Evolutionary conservation across 2,888 invertebrate genomes (phyloP).

Genomic region (Portevinia maculata): DNA sequence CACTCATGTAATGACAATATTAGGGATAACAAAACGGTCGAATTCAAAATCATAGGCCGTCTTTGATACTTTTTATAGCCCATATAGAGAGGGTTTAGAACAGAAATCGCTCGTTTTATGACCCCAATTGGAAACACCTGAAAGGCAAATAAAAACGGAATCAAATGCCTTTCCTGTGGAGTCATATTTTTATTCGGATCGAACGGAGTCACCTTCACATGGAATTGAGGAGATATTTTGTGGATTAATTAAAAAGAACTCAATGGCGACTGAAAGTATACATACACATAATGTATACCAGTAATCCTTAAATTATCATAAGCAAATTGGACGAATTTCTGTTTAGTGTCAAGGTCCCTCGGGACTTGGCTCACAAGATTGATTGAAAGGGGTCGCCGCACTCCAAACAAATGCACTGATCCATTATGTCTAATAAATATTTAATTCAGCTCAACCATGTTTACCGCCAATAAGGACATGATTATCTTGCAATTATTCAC

Average conservation of each 20-base stretch:
- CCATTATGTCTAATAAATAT: constrained; percentile 70
- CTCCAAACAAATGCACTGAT: constrained; percentile 40
- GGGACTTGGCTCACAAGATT: constrained; percentile 36
- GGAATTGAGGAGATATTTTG: constrained; percentile 22
- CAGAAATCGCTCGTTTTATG: constrained; percentile 53
- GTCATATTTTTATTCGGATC: constrained; percentile 18
- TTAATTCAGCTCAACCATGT: constrained; percentile 69
- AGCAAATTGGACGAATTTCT: constrained; percentile 80
- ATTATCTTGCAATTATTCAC: constrained; percentile 73
- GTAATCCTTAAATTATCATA: constrained; percentile 80
- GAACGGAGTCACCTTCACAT: constrained; percentile 8
- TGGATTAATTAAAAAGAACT: constrained; percentile 42
- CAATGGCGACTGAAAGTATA: constrained; percentile 12
- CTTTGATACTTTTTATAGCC: constrained; percentile 63
- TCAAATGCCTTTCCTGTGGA: constrained; percentile 42
- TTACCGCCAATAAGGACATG: constrained; percentile 72
- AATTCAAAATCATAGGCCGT: constrained; percentile 73
- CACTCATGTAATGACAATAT: constrained; percentile 68
- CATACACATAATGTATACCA: too few species aligned
- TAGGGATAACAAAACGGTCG: constrained; percentile 71
- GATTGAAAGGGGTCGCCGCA: constrained; percentile 56
- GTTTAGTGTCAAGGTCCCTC: constrained; percentile 50
- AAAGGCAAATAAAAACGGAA: constrained; percentile 65
- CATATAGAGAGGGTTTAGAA: constrained; percentile 51
- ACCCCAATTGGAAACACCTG: constrained; percentile 71